phyloP scores from a whole-genome alignment of 2,797 vertebrate species.

The Odontamblyopus lacepedii region DNA sequence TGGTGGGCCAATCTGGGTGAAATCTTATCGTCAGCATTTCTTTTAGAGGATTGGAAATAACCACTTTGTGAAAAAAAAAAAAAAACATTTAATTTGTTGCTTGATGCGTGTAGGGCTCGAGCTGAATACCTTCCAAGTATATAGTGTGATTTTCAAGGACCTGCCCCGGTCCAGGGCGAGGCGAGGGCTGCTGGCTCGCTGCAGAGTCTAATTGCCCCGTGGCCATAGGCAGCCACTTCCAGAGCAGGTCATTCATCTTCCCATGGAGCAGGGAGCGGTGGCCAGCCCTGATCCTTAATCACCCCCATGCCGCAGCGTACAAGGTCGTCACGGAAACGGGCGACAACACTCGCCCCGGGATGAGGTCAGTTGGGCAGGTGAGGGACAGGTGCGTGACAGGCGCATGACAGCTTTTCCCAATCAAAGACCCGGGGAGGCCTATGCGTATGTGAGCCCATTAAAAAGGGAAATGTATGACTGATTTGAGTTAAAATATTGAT shows the following conservation, averaged over 20 bases:
- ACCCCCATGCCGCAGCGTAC: constrained; percentile 71
- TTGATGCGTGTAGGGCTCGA: constrained; percentile 50
- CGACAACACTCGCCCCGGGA: constrained; percentile 49
- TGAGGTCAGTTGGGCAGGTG: background rate
- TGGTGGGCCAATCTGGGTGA: constrained; percentile 33
- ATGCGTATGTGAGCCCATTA: background rate
- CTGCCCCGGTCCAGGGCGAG: constrained; percentile 57
- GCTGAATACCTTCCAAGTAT: constrained; percentile 61
- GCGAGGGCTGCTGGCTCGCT: constrained; percentile 66
- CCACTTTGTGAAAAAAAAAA: constrained; percentile 9
- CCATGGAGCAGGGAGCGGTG: constrained; percentile 75
- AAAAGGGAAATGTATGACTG: background rate
- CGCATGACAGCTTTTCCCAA: background rate
- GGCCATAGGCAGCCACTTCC: constrained; percentile 75
- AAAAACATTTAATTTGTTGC: constrained; percentile 66
- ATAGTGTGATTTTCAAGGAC: constrained; percentile 67
- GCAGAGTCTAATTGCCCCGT: constrained; percentile 76
- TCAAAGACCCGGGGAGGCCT: background rate
- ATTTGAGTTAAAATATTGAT: background rate
- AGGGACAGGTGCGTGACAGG: background rate
- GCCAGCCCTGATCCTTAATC: constrained; percentile 79
- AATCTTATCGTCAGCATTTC: constrained; percentile 55
- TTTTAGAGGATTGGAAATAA: constrained; percentile 29
- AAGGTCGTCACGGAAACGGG: constrained; percentile 76
- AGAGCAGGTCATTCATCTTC: constrained; percentile 79